Base-by-base conservation (phyloP, 1,140 invertebrate species). In the Atta texana region DNA sequence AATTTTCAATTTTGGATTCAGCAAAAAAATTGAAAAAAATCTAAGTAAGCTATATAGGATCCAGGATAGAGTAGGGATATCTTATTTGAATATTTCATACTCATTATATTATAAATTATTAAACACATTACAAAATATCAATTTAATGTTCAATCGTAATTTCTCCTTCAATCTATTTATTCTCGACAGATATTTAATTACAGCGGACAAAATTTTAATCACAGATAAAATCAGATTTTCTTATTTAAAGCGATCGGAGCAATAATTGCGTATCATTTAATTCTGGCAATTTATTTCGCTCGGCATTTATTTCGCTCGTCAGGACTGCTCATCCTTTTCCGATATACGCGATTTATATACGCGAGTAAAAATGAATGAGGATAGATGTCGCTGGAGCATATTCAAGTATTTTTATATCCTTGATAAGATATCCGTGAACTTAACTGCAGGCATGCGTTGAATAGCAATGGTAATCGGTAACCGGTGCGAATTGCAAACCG, bases 351-450 rank as follows among this genome's bases (percentile, higher is more conserved):
- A 34, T 14, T n/a, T 63, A 6, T 10, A 10, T 10, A 16, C 21
- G 69, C 14, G 18, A 61, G 77, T 75, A 85, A 78, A 80, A 85
- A 74, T 64, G 18, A 87, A 51, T 55, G 71, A 63, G 74, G 66
- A 86, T 72, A 64, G 72, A 90, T 87, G 75, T 39, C 63, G 68
- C 18, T 87, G 61, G 51, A 80, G 85, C 86, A 86, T 87, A 77
- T 88, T 66, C 72, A 66, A 72, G 81, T 71, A 82, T 90, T 90
- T 82, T 39, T 34, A 31, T 66, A 89, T 90, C 89, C 89, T 91
- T 91, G 90, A 91, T 90, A 88, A 90, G 87, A 90, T 88, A 90
- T 61, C 55, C 78, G 68, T 82, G 89, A 85, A 86, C 87, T 74
- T 88, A 84, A 91, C 82, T 84, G 87, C 87, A 86, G 82, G 55